phyloP scores from a whole-genome alignment of 2,797 vertebrate species.

The Pelochelys cantorii region DNA sequence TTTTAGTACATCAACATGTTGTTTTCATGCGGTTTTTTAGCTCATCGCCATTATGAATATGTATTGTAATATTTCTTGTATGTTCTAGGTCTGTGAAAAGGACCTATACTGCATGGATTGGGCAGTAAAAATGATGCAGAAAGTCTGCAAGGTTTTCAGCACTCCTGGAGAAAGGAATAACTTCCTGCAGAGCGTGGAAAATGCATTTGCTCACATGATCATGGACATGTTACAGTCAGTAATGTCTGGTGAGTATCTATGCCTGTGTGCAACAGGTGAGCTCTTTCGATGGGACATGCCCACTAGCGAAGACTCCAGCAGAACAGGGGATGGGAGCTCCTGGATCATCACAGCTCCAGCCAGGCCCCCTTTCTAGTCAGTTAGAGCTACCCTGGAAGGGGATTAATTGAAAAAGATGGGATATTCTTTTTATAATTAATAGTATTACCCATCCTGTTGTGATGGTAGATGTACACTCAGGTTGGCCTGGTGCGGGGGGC shows the following conservation, averaged over 20 bases:
- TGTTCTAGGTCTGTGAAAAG: conserved; percentile 90
- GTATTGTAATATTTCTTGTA: not conserved
- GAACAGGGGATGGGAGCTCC: not conserved
- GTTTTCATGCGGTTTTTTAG: not conserved
- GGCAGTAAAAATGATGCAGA: conserved; percentile 89
- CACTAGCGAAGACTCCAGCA: fast-evolving
- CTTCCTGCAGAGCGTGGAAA: conserved; percentile 90
- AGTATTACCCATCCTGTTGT: no score
- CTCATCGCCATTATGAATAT: fast-evolving
- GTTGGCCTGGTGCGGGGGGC: no score
- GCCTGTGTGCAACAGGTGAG: fast-evolving
- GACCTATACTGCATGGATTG: conserved; percentile 91
- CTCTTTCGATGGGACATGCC: fast-evolving
- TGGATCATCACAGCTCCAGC: fast-evolving
- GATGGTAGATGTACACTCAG: no score
- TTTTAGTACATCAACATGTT: fast-evolving
- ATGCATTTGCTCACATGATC: conserved; percentile 83
- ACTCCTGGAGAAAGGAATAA: conserved; percentile 77
- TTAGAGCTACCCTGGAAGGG: fast-evolving
- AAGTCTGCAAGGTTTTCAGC: conserved; percentile 85
- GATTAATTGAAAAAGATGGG: not conserved
- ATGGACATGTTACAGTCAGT: conserved; percentile 84
- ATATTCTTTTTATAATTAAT: not conserved
- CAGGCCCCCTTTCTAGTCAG: not conserved
- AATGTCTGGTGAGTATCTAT: conserved; percentile 80